Base-by-base conservation (phyloP, 1,140 invertebrate species). In the Temnothorax curvispinosus region DNA sequence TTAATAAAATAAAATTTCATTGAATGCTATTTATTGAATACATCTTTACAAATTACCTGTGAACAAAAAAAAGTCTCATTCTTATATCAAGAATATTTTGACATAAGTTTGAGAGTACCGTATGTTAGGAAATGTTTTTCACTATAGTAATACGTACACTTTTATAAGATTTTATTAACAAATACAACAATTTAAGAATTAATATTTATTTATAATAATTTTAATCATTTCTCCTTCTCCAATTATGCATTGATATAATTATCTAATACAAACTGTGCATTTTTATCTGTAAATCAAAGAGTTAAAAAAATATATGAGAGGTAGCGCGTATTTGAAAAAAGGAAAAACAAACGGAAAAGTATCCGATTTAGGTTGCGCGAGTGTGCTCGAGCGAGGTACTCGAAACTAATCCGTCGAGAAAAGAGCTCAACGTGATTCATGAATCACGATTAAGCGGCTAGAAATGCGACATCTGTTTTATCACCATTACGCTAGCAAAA, bases 371-470 rank as follows among this genome's bases (percentile, higher is more conserved):
- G 64, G 78, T 81, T 71, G 65, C 21, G 65, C 71, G 47, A 58
- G 38, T 21, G 21, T 71, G 15, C 65, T 54, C 58, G 41, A 56
- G 56, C 41, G 35, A 52, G 56, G 58, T 58, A 54, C 50, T 78
- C 81, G 87, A 89, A 89, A 89, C 86, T 89, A 88, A 89, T 89
- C 88, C 82, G 76, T 65, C 71, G 47, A 69, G 87, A 69, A 50
- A 81, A 86, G 75, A 85, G 56, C 82, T 71, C 62, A 52, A 21
- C 69, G 75, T 50, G 21, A 62, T 54, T 56, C 47, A 2, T 58
- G 27, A 80, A 69, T 74, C 75, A 50, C 38, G 44, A 67, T 52
- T 88, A 85, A 84, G 77, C 76, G 71, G 72, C 71, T 74, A 52
- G 85, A 89, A 67, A 74, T 32, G 52, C 47, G 47, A 65, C 18